Base-by-base conservation (phyloP, 2,113 vertebrate species). In the Nannobrachium achirus region DNA sequence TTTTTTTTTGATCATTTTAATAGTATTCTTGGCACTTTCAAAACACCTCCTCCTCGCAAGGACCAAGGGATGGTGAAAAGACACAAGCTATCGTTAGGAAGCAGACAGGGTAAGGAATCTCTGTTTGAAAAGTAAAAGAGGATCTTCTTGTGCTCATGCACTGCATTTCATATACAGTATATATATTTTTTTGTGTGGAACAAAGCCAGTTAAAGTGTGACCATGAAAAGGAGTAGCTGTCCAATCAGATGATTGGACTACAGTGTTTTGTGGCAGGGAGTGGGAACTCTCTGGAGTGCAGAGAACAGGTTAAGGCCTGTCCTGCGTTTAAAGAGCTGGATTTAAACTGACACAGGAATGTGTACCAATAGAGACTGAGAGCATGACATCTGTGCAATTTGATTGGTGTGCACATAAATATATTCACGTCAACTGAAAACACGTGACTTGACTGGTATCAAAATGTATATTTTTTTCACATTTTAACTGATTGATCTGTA, bases 331-430 rank as follows among this genome's bases (percentile, higher is more conserved):
- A 38, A 74, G 57, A 50, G 15, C 63, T 59, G 75, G 64, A 66
- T 78, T 70, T 56, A n/a, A 79, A 69, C 80, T 68, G 75, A 84
- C 81, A 79, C 15, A 78, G 85, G 86, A 89, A 91, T 86, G 86
- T 38, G 64, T 78, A 69, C 78, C 46, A 45, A 56, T 71, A 10
- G n/a, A 33, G 76, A 77, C n/a, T n/a, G 25, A 33, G 25, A 33
- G 74, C 75, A 49, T 80, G 75, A 88, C 79, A 77, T 83, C 69
- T 13, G 4, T 58, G 73, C 71, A 57, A 73, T 45, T 2, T 25
- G 25, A 25, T 25, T 25, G 25, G 25, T 25, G 25, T 33, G 25
- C 25, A 33, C 25, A 33, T 0, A 33, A 1, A 33, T 33, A 33
- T 33, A 33, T 33, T 33, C 25, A 33, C 3, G 6, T 33, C 25